Evolutionary conservation across 2,888 invertebrate genomes (phyloP).

Genomic region (Phytoseiulus persimilis): DNA sequence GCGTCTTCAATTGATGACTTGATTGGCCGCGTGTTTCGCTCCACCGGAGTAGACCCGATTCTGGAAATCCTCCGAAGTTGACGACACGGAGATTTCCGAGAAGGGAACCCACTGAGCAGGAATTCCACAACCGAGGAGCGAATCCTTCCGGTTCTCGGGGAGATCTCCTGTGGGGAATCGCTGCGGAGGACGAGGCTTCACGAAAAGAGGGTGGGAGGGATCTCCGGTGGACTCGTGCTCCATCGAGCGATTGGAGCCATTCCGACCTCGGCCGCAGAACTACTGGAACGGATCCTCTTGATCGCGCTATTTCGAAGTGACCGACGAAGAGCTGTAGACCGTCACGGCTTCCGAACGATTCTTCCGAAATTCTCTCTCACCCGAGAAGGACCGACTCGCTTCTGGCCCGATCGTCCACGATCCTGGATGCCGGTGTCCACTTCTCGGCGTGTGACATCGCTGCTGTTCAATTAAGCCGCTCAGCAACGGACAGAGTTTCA

Average conservation of each 20-base stretch:
- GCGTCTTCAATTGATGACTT: neutral
- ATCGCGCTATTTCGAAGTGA: neutral
- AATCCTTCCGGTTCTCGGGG: no score
- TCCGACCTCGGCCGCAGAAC: no score
- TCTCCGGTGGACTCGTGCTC: no score
- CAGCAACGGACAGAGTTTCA: neutral
- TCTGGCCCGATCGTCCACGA: neutral
- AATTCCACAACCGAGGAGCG: no score
- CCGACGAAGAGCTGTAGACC: neutral
- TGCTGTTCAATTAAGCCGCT: neutral
- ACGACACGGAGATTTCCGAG: neutral
- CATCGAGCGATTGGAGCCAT: no score
- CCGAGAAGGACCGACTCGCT: neutral
- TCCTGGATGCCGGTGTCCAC: neutral
- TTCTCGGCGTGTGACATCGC: neutral
- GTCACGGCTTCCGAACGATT: neutral
- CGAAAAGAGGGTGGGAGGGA: no score
- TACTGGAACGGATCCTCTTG: no score
- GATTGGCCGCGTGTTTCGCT: neutral
- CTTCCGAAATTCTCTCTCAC: neutral
- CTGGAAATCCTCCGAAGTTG: neutral
- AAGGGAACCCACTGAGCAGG: neutral
- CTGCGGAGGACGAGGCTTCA: no score
- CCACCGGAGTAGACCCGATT: neutral
- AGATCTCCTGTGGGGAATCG: no score